Conservation (phyloP, 2,113 vertebrate species). For the Hemiscyllium ocellatum region DNA sequence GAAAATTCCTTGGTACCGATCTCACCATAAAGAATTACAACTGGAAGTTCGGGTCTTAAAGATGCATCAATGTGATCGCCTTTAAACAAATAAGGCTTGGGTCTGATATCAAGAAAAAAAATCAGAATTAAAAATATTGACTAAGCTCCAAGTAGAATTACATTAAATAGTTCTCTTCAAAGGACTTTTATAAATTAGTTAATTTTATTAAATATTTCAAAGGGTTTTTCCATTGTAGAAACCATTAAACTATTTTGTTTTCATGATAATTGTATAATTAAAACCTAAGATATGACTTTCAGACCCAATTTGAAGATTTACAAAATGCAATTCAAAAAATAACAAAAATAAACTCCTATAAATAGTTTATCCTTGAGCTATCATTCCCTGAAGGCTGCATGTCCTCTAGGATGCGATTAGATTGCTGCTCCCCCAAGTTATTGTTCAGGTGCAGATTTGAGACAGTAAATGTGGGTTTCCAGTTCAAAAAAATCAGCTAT, state of each 20-base stretch:
- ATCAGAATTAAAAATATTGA: not conserved
- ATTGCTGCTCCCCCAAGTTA: not conserved
- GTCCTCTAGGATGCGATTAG: not conserved
- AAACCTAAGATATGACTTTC: not conserved
- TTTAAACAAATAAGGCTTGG: conserved; percentile 87
- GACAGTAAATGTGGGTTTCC: not conserved
- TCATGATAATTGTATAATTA: not conserved
- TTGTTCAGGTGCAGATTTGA: not conserved
- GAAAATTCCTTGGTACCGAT: conserved; percentile 74
- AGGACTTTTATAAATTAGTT: not conserved
- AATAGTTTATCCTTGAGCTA: too few relatives aligned
- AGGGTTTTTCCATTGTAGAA: not conserved
- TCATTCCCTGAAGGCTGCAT: not conserved
- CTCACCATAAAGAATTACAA: conserved; percentile 84
- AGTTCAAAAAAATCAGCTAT: not conserved
- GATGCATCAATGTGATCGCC: conserved; percentile 81
- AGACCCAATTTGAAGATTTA: not conserved
- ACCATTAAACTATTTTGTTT: not conserved
- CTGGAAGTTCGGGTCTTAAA: conserved; percentile 65
- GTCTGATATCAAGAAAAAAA: conserved; percentile 55
- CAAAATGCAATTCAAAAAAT: not conserved
- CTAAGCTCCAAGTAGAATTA: not conserved
- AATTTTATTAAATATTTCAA: not conserved
- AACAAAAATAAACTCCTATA: too few relatives aligned
- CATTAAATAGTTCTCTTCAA: not conserved